A percentile compares a stretch with the other conserved stretches of the same genome.
Evolutionary conservation across 2,797 vertebrate species (phyloP).

Genomic region (Novumbra hubbsi): DNA sequence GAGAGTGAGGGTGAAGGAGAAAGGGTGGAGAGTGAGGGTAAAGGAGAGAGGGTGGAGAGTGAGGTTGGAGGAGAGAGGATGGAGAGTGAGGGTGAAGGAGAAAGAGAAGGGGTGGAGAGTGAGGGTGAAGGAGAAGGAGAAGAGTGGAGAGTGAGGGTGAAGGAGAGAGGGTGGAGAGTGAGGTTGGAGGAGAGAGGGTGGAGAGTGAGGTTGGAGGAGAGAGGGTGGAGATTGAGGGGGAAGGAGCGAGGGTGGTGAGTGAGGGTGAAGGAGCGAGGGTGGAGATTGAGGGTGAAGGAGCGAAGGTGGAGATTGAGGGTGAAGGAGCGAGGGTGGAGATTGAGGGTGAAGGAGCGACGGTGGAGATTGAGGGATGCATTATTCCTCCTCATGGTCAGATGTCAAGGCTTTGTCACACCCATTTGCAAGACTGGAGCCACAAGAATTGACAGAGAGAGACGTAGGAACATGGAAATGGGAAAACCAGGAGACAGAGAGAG

Average conservation of each 20-base stretch:
- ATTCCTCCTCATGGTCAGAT: conserved; percentile 40
- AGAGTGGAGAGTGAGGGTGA: neutral
- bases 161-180: too few relatives aligned
- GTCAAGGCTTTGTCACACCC: conserved; percentile 45
- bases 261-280: neutral
- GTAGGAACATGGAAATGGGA: conserved; percentile 30
- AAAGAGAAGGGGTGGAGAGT: conserved; percentile 9
- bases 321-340: conserved; percentile 13
- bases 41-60: neutral
- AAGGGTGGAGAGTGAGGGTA: neutral
- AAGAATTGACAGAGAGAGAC: conserved; percentile 18
- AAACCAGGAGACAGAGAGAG: conserved; percentile 2
- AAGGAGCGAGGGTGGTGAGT: too few relatives aligned
- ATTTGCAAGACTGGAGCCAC: conserved; percentile 18
- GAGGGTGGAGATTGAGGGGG: too few relatives aligned
- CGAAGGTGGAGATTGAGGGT: conserved; percentile 10
- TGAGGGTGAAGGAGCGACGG: neutral
- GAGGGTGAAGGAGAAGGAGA: conserved; percentile 30
- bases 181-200: too few relatives aligned
- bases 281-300: conserved; percentile 7
- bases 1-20: too few relatives aligned
- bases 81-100: conserved; percentile 25
- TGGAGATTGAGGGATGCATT: conserved; percentile 24
- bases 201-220: too few relatives aligned
- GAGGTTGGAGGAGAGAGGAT: neutral